Evolutionary conservation across 2,797 vertebrate genomes (phyloP), one percentile per base, ranked within the genome.

Genomic region (Lophotriccus pileatus): DNA sequence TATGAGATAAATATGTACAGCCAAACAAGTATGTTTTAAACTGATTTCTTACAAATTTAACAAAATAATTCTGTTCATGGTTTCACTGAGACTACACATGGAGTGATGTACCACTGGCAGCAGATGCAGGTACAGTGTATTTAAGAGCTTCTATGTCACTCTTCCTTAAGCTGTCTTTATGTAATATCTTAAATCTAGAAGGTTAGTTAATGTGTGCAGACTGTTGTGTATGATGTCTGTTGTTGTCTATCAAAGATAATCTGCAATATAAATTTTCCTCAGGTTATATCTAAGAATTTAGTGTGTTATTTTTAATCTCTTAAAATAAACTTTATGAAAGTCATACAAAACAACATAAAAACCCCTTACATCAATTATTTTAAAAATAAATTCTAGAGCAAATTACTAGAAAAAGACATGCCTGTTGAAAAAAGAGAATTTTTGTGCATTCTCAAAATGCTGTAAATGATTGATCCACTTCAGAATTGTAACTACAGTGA

Each of bases 351-450:
- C 1, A 23, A 27, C 47, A 37, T 22, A 21, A 84, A 75, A 73
- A 77, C 37, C 3, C 20, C 1, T 41, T 36, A 21, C 7, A 66
- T 58, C 6, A 46, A 18, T 46, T 70, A 47, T 50, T 43, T 68
- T 77, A 72, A 53, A 19, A 77, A 9, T 32, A 44, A 70, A 18
- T 46, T 67, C 18, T 52, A 52, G 28, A 81, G 12, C 2, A 81
- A 70, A 37, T 55, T 3, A 37, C 9, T 53, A 62, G 15, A 49
- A 76, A 87, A 89, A 87, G 5, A 13, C 10, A 28, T 9, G 7
- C 3, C 7, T 53, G 11, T 3, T 55, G 13, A 50, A 41, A 63
- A 47, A 30, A 18, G 1, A 28, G 0, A 5, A 25, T 28, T 72
- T 39, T 25, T 28, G 3, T 20, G 2, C 14, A 39, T 66, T 32